A percentile compares a stretch with the other conserved stretches of the same genome.
Conservation (phyloP, 2,113 vertebrate species). For the Sinocyclocheilus grahami region DNA sequence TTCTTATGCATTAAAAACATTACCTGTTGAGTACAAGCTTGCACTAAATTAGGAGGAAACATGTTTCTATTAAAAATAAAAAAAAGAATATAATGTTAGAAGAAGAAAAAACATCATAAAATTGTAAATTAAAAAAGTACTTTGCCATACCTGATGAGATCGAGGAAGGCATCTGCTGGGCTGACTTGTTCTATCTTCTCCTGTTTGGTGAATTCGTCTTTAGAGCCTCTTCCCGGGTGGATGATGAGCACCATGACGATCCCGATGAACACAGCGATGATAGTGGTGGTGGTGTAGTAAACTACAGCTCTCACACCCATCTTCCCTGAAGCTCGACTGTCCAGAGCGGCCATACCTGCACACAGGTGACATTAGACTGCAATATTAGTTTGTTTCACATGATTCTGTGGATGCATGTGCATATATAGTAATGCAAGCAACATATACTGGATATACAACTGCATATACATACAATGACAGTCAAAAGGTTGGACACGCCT, state of each 20-base stretch:
- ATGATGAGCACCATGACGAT: constrained; percentile 96
- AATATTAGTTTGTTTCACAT: not conserved
- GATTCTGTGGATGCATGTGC: not conserved
- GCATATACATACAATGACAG: not conserved
- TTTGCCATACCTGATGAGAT: constrained; percentile 87
- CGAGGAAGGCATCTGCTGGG: constrained; percentile 95
- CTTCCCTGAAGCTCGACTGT: constrained; percentile 95
- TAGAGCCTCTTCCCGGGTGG: constrained; percentile 94
- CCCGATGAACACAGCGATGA: constrained; percentile 93
- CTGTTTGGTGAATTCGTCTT: constrained; percentile 93
- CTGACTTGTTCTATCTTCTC: constrained; percentile 90
- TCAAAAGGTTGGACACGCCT: not conserved
- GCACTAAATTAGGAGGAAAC: constrained; percentile 98
- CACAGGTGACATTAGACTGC: not conserved
- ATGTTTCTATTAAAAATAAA: constrained; percentile 85
- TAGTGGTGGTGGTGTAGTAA: constrained; percentile 97
- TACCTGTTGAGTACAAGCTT: constrained; percentile 99
- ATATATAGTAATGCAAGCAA: not conserved
- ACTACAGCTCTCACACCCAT: constrained; percentile 95
- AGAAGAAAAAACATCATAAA: constrained; percentile 60
- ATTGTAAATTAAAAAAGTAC: not conserved
- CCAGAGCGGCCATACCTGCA: constrained; percentile 93
- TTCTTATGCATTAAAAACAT: not conserved
- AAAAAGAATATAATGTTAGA: constrained; percentile 9
- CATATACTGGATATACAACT: not conserved